These are phyloP conservation scores for Tribolium castaneum DNA, from an alignment of 1,140 invertebrate species.

Conservation along the genomic window DNA sequence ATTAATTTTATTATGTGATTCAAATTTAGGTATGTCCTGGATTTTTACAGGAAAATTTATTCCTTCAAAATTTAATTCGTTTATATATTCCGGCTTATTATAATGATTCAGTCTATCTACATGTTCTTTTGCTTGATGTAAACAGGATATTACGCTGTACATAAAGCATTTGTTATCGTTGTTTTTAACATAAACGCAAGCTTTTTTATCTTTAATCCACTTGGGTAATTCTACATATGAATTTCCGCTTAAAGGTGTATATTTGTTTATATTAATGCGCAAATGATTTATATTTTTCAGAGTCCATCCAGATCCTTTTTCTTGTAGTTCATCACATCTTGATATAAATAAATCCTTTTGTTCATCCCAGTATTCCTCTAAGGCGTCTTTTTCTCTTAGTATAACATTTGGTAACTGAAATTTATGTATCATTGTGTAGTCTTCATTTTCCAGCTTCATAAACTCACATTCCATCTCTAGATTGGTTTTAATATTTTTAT, in stretches of 20 bases:
- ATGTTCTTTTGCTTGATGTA: conserved; percentile 44
- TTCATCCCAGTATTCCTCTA: conserved; percentile 37
- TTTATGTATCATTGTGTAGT: conserved; percentile 40
- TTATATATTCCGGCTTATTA: conserved; percentile 39
- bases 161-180: conserved; percentile 55
- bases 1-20: background rate
- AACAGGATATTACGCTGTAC: conserved; percentile 49
- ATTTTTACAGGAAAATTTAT: background rate
- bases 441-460: conserved; percentile 41
- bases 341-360: conserved; percentile 40
- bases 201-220: conserved; percentile 55
- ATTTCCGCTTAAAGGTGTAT: conserved; percentile 52
- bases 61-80: background rate
- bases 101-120: conserved; percentile 34
- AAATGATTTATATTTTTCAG: conserved; percentile 53
- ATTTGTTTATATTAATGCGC: conserved; percentile 53
- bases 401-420: conserved; percentile 35
- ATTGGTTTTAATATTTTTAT: conserved; percentile 43
- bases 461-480: conserved; percentile 40
- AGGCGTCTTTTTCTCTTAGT: conserved; percentile 17
- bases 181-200: conserved; percentile 57
- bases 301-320: conserved; percentile 57
- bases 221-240: conserved; percentile 53
- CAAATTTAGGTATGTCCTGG: background rate
- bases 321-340: conserved; percentile 54